Percentiles rank a stretch among this genome's conserved stretches.
Conservation (phyloP, 2,113 vertebrate genomes). For the Syngnathus floridae region DNA sequence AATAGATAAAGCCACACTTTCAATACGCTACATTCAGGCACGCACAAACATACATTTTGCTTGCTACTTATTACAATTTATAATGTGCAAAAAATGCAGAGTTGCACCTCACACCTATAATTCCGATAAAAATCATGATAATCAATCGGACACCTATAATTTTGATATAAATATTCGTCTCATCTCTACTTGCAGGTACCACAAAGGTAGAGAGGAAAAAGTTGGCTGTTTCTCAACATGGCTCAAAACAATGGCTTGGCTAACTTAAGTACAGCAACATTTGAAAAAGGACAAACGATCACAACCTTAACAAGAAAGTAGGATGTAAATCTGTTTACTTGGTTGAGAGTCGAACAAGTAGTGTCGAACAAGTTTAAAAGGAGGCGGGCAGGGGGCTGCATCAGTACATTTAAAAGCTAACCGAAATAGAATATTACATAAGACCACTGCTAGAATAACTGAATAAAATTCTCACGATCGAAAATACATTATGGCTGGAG, state of each 20-base stretch:
- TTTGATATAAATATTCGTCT: not conserved
- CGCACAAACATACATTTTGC: too few species aligned
- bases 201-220: not conserved
- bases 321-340: constrained; percentile 19
- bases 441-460: not conserved
- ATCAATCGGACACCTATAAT: not conserved
- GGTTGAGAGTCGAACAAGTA: not conserved
- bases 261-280: not conserved
- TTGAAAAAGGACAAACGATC: not conserved
- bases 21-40: not conserved
- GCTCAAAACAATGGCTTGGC: not conserved
- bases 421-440: not conserved
- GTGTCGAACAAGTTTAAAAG: constrained; percentile 42
- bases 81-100: not conserved
- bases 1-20: not conserved
- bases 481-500: constrained; percentile 11
- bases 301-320: not conserved
- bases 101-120: not conserved
- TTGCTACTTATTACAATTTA: not conserved
- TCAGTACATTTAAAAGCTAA: constrained; percentile 14
- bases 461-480: not conserved
- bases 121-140: not conserved
- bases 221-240: not conserved
- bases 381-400: constrained; percentile 28
- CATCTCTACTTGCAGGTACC: not conserved